Base-by-base conservation (phyloP, 2,113 vertebrate genomes). In the Acanthisitta chloris region DNA sequence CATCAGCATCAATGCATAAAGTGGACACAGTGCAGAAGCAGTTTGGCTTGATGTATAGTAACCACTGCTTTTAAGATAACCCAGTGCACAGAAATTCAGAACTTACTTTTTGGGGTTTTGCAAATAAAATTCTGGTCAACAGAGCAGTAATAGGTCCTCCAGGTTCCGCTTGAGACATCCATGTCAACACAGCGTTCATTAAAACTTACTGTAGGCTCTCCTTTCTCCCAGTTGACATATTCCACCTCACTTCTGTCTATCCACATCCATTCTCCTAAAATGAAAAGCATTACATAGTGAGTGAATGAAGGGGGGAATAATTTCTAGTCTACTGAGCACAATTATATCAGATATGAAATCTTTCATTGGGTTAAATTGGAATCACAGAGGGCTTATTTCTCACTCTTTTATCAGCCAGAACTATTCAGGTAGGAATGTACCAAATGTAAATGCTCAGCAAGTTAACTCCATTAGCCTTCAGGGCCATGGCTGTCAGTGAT, bases 91-190 rank as follows among this genome's bases (percentile, higher is more conserved):
- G 36, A 92, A 90, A 87, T 45, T 52, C 49, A 71, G 40, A 66
- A 95, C 98, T 97, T 97, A 99, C 99, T 97, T 98, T 99, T 99
- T 6, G 97, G 88, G 57, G 78, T 98, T 98, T 99, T 99, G 97
- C 99, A 99, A 94, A 99, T 99, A 93, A 96, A 99, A 36, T 98
- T 96, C 82, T 86, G 98, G 59, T 98, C 98, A 74, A 92, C 96
- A 43, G 93, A 96, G 89, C 99, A 99, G 89, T 95, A 97, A 36
- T 48, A 74, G 40, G 97, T 98, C 43, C 89, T 98, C 99, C 99
- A 99, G 72, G 96, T 55, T 43, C 98, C 98, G 3, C 77, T 98
- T 33, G 97, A 95, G 20, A 99, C 97, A 29, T 95, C 82, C 81
- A 99, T 96, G 64, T 96, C 96, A 38, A 99, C 98, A 80, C 99